Percentiles rank a stretch among this genome's conserved stretches.
Evolutionary conservation across 2,888 invertebrate genomes (phyloP).

Genomic region (Gymnosoma rotundatum): DNA sequence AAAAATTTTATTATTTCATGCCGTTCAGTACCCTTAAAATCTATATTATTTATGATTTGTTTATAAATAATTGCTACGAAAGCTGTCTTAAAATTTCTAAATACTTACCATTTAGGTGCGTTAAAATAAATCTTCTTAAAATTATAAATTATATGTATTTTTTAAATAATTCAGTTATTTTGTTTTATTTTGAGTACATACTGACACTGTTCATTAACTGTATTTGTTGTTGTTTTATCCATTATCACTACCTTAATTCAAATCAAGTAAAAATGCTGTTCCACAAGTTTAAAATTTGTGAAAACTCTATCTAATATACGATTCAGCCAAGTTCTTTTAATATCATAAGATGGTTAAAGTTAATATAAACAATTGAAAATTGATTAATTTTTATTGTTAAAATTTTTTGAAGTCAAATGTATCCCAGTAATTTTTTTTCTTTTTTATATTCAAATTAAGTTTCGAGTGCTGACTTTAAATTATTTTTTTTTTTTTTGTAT

Average conservation of each 20-base stretch:
- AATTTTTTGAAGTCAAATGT: constrained; percentile 11
- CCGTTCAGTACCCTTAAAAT: too few relatives aligned
- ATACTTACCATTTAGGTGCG: constrained; percentile 28
- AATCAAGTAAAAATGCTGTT: constrained; percentile 53
- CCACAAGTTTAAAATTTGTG: constrained; percentile 35
- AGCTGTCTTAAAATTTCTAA: not conserved
- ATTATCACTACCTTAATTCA: constrained; percentile 42
- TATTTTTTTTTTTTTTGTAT: too few relatives aligned
- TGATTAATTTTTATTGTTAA: constrained; percentile 10
- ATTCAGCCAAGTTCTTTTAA: constrained; percentile 35
- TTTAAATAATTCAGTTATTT: constrained; percentile 54
- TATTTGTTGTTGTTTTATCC: constrained; percentile 21
- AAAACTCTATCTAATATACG: constrained; percentile 28
- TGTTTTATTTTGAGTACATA: constrained; percentile 60
- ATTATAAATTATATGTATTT: not conserved
- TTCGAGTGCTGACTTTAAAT: not conserved
- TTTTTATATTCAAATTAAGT: constrained; percentile 22
- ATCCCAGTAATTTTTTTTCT: constrained; percentile 1
- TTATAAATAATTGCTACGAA: too few relatives aligned
- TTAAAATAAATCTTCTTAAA: constrained; percentile 11
- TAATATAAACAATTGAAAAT: constrained; percentile 31
- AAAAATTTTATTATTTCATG: too few relatives aligned
- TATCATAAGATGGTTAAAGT: constrained; percentile 27
- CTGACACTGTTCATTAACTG: constrained; percentile 52
- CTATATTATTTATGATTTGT: too few relatives aligned